Evolutionary conservation across 1,140 invertebrate genomes (phyloP).

Genomic region (Drosophila nannoptera): DNA sequence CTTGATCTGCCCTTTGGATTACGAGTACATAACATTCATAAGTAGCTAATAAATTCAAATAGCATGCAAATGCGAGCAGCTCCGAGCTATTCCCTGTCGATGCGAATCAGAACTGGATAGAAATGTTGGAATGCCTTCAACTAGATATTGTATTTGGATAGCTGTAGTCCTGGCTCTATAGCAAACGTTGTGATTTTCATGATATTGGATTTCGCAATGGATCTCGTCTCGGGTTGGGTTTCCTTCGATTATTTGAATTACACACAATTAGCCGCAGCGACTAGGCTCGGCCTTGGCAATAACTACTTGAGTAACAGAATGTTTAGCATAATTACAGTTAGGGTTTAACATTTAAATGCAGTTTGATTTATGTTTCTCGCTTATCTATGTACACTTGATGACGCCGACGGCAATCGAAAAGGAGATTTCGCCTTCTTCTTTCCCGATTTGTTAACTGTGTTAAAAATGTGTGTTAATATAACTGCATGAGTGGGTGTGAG

Average conservation of each 20-base stretch:
- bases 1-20: slow-evolving; percentile 13
- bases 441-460: slow-evolving; percentile 20
- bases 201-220: slow-evolving; percentile 31
- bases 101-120: too few relatives aligned
- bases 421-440: slow-evolving; percentile 22
- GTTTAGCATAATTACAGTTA: slow-evolving; percentile 64
- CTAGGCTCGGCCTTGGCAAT: slow-evolving; percentile 29
- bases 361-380: slow-evolving; percentile 72
- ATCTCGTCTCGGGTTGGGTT: slow-evolving; percentile 14
- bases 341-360: slow-evolving; percentile 70
- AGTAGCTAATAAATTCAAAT: slow-evolving; percentile 1
- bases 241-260: slow-evolving; percentile 40
- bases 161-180: not conserved
- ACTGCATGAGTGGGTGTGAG: not conserved
- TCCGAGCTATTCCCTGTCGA: not conserved
- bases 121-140: too few relatives aligned
- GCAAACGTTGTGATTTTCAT: slow-evolving; percentile 7
- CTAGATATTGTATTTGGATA: not conserved
- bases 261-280: slow-evolving; percentile 15
- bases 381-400: slow-evolving; percentile 67
- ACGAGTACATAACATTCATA: slow-evolving; percentile 6
- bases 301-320: slow-evolving; percentile 48
- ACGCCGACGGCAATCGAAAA: slow-evolving; percentile 28
- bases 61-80: not conserved
- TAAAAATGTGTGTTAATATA: not conserved